These are phyloP conservation scores for Liolophura sinensis DNA, from an alignment of 1,140 invertebrate genomes.

Conservation along the genomic window DNA sequence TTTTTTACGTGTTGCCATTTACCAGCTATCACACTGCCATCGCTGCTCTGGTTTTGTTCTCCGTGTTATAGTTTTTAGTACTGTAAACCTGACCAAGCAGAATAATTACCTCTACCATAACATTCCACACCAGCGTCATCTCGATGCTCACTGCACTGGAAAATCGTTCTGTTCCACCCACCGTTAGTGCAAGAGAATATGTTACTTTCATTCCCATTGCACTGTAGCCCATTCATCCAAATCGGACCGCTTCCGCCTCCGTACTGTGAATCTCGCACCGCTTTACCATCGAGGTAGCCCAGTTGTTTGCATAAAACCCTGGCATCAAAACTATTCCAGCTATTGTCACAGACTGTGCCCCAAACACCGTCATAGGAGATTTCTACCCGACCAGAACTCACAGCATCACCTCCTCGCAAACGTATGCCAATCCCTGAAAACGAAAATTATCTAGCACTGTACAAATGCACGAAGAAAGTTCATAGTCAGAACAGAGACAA, in stretches of 20 bases:
- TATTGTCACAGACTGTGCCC: constrained; percentile 33
- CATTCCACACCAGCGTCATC: constrained; percentile 9
- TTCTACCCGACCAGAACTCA: constrained; percentile 60
- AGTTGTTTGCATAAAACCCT: constrained; percentile 33
- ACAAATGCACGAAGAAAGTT: not conserved
- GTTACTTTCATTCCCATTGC: constrained; percentile 70
- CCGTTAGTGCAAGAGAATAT: constrained; percentile 71
- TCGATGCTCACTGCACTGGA: constrained; percentile 64
- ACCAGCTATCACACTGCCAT: no score
- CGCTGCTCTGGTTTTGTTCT: no score
- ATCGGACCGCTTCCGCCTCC: no score
- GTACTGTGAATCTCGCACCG: not conserved
- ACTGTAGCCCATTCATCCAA: constrained; percentile 57
- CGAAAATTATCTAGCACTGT: no score
- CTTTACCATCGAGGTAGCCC: constrained; percentile 28
- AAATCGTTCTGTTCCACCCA: constrained; percentile 68
- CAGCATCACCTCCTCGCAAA: not conserved
- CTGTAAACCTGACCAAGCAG: not conserved
- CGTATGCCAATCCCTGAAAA: no score
- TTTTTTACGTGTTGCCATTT: no score
- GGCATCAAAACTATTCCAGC: constrained; percentile 26
- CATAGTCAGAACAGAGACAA: no score
- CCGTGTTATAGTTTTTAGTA: no score
- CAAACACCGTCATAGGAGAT: constrained; percentile 34
- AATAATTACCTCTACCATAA: constrained; percentile 13